Percentiles rank a stretch among this genome's conserved stretches.
Conservation (phyloP, 2,888 invertebrate genomes). For the Cremastobaeus sp. region DNA sequence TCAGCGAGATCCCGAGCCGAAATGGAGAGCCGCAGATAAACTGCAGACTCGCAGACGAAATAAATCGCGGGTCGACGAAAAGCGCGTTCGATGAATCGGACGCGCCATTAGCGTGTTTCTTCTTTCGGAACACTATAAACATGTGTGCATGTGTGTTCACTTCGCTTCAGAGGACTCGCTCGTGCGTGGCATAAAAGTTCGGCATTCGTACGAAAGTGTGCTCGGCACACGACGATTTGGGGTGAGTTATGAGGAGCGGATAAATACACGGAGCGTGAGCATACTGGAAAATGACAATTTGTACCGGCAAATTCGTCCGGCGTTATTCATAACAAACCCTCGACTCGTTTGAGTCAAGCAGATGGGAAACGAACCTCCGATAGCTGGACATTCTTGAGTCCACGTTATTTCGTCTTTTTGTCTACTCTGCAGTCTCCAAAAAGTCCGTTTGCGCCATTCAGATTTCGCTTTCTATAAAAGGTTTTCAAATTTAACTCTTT, state of each 20-base stretch:
- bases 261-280: slow-evolving; percentile 34
- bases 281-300: slow-evolving; percentile 41
- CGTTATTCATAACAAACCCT: slow-evolving; percentile 43
- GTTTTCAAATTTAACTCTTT: too few species aligned
- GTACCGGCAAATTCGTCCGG: slow-evolving; percentile 19
- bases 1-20: slow-evolving; percentile 30
- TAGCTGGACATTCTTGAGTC: too few species aligned
- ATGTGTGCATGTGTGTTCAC: too few species aligned
- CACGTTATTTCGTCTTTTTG: too few species aligned
- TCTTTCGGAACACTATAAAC: slow-evolving; percentile 64
- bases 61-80: slow-evolving; percentile 63
- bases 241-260: too few species aligned
- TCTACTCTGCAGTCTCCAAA: too few species aligned
- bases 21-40: slow-evolving; percentile 64
- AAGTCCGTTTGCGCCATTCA: too few species aligned
- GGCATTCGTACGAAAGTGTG: slow-evolving; percentile 38
- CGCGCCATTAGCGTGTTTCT: slow-evolving; percentile 66
- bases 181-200: slow-evolving; percentile 48
- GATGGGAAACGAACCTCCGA: too few species aligned
- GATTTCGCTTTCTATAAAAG: too few species aligned
- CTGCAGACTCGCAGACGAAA: slow-evolving; percentile 54
- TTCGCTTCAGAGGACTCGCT: slow-evolving; percentile 44
- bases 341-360: too few species aligned
- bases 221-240: too few species aligned
- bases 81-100: slow-evolving; percentile 66